A percentile compares a stretch with the other conserved stretches of the same genome.
Evolutionary conservation across 2,888 invertebrate species (phyloP).

Genomic region (Dryobotodes eremita): DNA sequence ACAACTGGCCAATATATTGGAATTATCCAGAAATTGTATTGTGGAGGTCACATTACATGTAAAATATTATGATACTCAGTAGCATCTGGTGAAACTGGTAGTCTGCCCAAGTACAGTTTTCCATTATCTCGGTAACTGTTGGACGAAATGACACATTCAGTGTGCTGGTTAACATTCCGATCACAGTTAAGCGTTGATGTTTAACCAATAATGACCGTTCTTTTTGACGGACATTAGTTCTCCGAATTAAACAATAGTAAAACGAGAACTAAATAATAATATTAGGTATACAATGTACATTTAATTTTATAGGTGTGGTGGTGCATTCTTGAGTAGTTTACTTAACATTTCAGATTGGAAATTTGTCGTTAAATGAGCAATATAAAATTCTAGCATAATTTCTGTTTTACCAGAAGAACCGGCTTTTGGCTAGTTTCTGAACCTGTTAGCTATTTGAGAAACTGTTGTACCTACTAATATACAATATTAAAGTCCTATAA

Average conservation of each 20-base stretch:
- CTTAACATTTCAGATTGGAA: neutral
- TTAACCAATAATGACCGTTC: slow-evolving; percentile 17
- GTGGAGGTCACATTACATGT: neutral
- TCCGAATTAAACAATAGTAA: slow-evolving; percentile 26
- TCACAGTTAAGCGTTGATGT: slow-evolving; percentile 17
- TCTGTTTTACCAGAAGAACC: neutral
- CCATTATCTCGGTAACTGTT: slow-evolving; percentile 2
- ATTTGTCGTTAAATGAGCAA: neutral
- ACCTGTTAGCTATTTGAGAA: neutral
- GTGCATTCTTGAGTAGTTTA: neutral
- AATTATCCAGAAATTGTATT: neutral
- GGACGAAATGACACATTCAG: neutral
- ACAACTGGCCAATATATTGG: neutral
- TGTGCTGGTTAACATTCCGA: slow-evolving; percentile 31
- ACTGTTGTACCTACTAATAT: neutral
- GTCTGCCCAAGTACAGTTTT: neutral
- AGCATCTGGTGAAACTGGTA: neutral
- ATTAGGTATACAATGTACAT: neutral
- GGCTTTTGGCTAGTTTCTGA: neutral
- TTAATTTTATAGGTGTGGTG: neutral
- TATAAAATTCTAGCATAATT: neutral
- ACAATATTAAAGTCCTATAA: neutral
- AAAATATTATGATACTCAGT: neutral
- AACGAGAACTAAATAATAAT: slow-evolving; percentile 6
- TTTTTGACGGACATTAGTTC: slow-evolving; percentile 8